phyloP scores from a whole-genome alignment of 1,140 invertebrate species.

The Nomia melanderi region DNA sequence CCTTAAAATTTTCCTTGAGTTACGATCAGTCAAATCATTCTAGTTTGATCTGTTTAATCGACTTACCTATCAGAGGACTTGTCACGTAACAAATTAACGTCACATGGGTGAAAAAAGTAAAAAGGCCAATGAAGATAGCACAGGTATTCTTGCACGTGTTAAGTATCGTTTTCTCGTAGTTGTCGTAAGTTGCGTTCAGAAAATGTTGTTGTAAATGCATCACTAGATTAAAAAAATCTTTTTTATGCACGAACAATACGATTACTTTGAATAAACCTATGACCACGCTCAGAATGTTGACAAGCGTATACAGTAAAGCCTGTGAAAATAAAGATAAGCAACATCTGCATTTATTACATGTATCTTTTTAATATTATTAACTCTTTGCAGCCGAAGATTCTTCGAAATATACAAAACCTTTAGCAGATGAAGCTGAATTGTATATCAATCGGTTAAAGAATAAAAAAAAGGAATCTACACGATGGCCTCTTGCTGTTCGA shows the following conservation, averaged over 20 bases:
- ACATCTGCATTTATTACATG: neutral
- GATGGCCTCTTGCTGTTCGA: too few relatives aligned
- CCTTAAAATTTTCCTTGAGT: neutral
- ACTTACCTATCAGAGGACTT: slow-evolving; percentile 55
- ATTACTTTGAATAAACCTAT: slow-evolving; percentile 15
- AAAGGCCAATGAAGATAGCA: slow-evolving; percentile 29
- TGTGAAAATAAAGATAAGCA: neutral
- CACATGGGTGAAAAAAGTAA: slow-evolving; percentile 29
- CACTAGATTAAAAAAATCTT: slow-evolving; percentile 19
- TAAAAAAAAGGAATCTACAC: too few relatives aligned
- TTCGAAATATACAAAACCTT: too few relatives aligned
- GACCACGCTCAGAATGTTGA: neutral
- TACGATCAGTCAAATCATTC: too few relatives aligned
- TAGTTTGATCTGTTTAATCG: neutral
- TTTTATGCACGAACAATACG: neutral
- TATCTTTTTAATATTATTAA: too few relatives aligned
- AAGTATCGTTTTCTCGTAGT: neutral
- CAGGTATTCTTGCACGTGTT: neutral
- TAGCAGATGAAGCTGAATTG: too few relatives aligned
- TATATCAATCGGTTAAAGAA: too few relatives aligned
- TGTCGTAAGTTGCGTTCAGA: slow-evolving; percentile 8
- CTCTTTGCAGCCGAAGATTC: too few relatives aligned
- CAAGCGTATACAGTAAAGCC: neutral
- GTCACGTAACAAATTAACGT: slow-evolving; percentile 43
- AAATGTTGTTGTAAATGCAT: neutral